Base-by-base conservation (phyloP, 64 coral and sea anemone species). In the Anthopleura sola region DNA sequence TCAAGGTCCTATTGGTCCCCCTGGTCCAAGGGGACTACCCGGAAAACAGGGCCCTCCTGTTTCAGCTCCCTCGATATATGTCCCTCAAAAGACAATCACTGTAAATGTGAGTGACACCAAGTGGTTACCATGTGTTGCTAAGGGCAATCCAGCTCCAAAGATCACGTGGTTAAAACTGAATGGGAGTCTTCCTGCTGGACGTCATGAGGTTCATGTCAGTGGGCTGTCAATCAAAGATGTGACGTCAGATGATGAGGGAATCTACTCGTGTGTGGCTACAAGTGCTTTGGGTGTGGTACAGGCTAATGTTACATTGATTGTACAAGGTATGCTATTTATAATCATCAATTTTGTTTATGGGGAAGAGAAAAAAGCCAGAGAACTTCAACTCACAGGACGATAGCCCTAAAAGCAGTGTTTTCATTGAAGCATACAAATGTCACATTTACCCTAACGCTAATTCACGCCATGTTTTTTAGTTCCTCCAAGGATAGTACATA, bases 111-210 rank as follows among this genome's bases (percentile, higher is more conserved):
- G 58, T 80, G 46, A 68, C 1, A 82, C 78, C 20, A 84, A 79
- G 10, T 55, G 80, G 55, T 78, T 92, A 5, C 33, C 55, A 84
- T 92, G 90, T 37, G 39, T 84, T 68, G 85, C 49, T 6, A 74
- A 86, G 62, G 90, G 90, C 9, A 76, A 92, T 14, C 90, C 90
- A 23, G 55, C 60, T 36, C 90, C 85, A 20, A 48, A 82, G n/a
- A 13, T 87, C 78, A 91, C 76, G 60, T 91, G 90, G 85, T 19
- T 4, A 31, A 91, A 91, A 36, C 18, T 64, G 17, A 91, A 86
- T 23, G 62, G 46, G 13, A 46, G 44, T 69, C 50, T 62, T 56
- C 34, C 85, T 36, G 69, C 3, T 37, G 44, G 29, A 39, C 32
- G 68, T 40, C 85, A 75, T 14, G 32, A 76, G 10, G 78, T 71